Percentiles rank a stretch among this genome's conserved stretches.
phyloP scores from a whole-genome alignment of 1,140 invertebrate species.

The Platyura marginata region DNA sequence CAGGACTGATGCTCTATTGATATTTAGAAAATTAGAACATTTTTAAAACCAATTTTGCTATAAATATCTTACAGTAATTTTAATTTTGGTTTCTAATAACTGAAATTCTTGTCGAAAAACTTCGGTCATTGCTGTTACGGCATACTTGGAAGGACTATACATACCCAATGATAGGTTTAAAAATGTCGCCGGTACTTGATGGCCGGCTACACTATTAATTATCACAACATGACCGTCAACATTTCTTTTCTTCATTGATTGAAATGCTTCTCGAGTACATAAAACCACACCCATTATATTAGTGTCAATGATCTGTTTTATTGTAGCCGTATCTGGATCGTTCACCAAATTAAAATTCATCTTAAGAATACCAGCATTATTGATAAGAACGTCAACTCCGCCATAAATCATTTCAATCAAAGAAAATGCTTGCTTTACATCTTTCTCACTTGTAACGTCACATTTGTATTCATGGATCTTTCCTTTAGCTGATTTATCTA shows the following conservation, averaged over 20 bases:
- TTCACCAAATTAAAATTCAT: background rate
- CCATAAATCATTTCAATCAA: constrained; percentile 32
- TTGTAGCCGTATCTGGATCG: background rate
- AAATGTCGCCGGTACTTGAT: background rate
- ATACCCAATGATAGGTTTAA: no score
- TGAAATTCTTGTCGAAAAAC: background rate
- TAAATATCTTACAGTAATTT: constrained; percentile 3
- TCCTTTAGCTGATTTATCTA: constrained; percentile 6
- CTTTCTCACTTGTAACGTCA: constrained; percentile 39
- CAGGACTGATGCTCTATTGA: constrained; percentile 35
- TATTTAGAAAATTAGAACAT: constrained; percentile 1
- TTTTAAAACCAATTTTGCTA: no score
- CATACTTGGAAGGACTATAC: constrained; percentile 1
- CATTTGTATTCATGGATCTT: constrained; percentile 30
- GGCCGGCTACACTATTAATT: constrained; percentile 1
- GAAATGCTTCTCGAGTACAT: constrained; percentile 37
- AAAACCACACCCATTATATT: constrained; percentile 42
- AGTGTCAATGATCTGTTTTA: constrained; percentile 27
- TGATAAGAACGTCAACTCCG: constrained; percentile 41
- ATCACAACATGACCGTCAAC: background rate
- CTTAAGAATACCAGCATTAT: constrained; percentile 36
- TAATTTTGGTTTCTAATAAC: background rate
- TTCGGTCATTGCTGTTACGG: constrained; percentile 1
- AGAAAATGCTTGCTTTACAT: constrained; percentile 41
- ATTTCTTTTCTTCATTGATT: constrained; percentile 6